Evolutionary conservation across 2,888 invertebrate genomes (phyloP).

Genomic region (Eugnorisma glareosa): DNA sequence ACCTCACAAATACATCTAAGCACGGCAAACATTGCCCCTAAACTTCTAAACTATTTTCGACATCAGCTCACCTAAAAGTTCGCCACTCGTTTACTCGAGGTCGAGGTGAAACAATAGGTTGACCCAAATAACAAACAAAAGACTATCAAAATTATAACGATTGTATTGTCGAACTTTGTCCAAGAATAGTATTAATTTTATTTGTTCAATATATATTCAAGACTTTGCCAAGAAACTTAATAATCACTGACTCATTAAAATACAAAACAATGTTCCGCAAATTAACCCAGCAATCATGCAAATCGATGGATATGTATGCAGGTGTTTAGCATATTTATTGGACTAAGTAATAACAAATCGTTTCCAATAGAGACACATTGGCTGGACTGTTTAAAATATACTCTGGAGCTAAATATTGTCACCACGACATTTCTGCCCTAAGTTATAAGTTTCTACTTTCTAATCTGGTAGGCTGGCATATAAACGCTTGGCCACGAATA

Average conservation of each 20-base stretch:
- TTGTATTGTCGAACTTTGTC: constrained; percentile 50
- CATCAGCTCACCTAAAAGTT: constrained; percentile 54
- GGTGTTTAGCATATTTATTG: constrained; percentile 44
- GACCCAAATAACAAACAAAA: constrained; percentile 72
- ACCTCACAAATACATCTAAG: constrained; percentile 58
- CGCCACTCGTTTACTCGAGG: constrained; percentile 63
- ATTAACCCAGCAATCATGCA: constrained; percentile 68
- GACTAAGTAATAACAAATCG: constrained; percentile 25
- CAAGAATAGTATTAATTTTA: constrained; percentile 56
- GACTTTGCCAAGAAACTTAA: constrained; percentile 49
- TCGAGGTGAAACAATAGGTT: constrained; percentile 70
- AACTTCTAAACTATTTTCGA: constrained; percentile 42
- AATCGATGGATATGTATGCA: constrained; percentile 54
- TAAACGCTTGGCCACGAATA: constrained; percentile 82
- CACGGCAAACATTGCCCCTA: constrained; percentile 19
- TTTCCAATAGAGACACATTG: constrained; percentile 1
- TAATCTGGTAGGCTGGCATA: constrained; percentile 80
- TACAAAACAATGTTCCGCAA: constrained; percentile 64
- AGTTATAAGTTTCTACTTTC: constrained; percentile 84
- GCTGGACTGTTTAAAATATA: constrained; percentile 50
- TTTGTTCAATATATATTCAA: constrained; percentile 48
- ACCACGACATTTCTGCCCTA: constrained; percentile 74
- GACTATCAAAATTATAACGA: constrained; percentile 64
- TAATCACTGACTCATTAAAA: constrained; percentile 65
- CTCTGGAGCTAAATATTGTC: constrained; percentile 67